Evolutionary conservation across 2,888 invertebrate genomes (phyloP).

Genomic region (Trissolcus japonicus): DNA sequence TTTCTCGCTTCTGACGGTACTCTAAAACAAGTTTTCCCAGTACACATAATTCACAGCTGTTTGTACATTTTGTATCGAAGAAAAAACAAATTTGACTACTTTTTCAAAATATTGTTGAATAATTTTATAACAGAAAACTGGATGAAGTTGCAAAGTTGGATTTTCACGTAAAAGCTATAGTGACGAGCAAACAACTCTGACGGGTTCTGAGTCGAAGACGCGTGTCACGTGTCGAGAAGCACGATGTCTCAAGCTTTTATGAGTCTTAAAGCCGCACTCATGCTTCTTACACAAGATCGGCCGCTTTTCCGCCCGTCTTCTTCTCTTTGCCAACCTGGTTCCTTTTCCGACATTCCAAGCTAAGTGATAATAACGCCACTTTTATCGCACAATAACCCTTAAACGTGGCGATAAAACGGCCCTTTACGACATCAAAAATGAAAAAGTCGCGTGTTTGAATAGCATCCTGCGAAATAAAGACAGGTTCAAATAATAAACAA

Average conservation of each 20-base stretch:
- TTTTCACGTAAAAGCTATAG: conserved; percentile 4
- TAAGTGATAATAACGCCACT: conserved; percentile 76
- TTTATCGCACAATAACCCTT: conserved; percentile 76
- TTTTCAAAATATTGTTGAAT: too few species aligned
- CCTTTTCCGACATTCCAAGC: conserved; percentile 64
- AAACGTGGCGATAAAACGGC: conserved; percentile 74
- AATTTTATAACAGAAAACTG: too few species aligned
- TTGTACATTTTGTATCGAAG: too few species aligned
- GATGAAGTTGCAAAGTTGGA: too few species aligned
- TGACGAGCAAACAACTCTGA: conserved; percentile 48
- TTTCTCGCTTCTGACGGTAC: conserved; percentile 29
- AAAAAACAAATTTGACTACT: too few species aligned
- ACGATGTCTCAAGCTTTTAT: conserved; percentile 72
- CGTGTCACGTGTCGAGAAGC: conserved; percentile 62
- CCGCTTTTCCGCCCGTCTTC: conserved; percentile 65
- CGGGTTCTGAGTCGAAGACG: conserved; percentile 56
- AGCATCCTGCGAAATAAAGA: conserved; percentile 29
- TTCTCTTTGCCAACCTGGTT: conserved; percentile 55
- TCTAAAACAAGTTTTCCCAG: conserved; percentile 38
- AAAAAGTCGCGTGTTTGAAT: conserved; percentile 67
- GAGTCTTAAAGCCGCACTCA: conserved; percentile 74
- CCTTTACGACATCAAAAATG: conserved; percentile 74
- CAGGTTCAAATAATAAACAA: not conserved
- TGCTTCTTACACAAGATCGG: conserved; percentile 71
- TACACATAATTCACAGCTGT: conserved; percentile 20